phyloP scores from a whole-genome alignment of 2,797 vertebrate species.

The Schizopygopsis malacanthus region DNA sequence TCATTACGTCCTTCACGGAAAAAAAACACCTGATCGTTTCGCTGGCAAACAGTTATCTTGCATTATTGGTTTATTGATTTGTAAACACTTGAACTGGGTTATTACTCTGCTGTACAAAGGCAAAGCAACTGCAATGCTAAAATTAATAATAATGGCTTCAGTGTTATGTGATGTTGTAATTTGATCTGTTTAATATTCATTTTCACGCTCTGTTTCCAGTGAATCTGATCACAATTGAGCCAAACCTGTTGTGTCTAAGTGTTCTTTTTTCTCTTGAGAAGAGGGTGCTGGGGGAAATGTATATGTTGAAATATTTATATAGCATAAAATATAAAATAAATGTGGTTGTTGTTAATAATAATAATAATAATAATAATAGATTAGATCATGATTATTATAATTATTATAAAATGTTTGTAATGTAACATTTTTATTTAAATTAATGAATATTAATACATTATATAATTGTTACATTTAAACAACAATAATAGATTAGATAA shows the following conservation, averaged over 20 bases:
- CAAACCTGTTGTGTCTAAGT: neutral
- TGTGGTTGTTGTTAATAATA: no score
- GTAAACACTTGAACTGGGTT: neutral
- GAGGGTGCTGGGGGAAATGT: no score
- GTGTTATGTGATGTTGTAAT: neutral
- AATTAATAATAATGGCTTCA: neutral
- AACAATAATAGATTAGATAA: no score
- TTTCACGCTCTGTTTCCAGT: neutral
- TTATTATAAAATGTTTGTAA: no score
- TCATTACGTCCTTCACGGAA: neutral
- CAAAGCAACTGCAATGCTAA: neutral
- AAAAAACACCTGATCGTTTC: neutral
- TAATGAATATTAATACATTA: no score
- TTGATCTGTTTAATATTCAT: neutral
- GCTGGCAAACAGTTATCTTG: constrained; percentile 19
- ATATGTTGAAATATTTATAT: neutral
- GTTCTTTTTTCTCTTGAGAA: no score
- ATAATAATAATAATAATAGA: no score
- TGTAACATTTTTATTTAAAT: no score
- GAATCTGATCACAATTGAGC: neutral
- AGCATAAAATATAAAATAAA: no score
- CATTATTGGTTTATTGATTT: constrained; percentile 2
- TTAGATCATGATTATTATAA: no score
- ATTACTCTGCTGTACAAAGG: constrained; percentile 1
- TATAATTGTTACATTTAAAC: no score